Evolutionary conservation across 2,113 vertebrate genomes (phyloP).

Genomic region (Zeus faber): DNA sequence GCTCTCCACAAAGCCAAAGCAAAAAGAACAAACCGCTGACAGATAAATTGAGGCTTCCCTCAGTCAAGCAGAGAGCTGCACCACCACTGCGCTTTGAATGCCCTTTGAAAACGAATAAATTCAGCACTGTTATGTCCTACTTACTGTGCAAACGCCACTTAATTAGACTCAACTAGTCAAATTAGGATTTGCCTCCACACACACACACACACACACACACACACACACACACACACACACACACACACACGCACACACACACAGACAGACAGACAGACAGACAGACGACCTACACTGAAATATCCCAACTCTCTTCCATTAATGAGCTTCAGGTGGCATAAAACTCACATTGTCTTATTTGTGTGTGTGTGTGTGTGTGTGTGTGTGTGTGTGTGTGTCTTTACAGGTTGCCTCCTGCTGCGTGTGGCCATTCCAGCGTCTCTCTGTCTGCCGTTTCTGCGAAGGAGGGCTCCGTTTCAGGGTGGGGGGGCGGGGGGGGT

Average conservation of each 20-base stretch:
- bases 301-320: no score
- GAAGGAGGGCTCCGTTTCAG: no score
- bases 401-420: no score
- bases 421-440: no score
- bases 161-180: slow-evolving; percentile 35
- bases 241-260: slow-evolving; percentile 5
- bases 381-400: no score
- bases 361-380: background rate
- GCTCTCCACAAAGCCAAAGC: background rate
- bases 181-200: slow-evolving; percentile 19
- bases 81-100: no score
- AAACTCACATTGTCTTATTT: no score
- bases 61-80: no score
- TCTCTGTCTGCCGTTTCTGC: no score
- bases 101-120: background rate
- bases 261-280: background rate
- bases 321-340: no score
- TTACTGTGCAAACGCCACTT: slow-evolving; percentile 25
- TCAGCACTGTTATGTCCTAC: slow-evolving; percentile 31
- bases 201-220: background rate
- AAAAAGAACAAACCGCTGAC: background rate
- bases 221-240: slow-evolving; percentile 1
- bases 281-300: slow-evolving; percentile 10
- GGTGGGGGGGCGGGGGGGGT: no score
- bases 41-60: background rate